Evolutionary conservation across 2,797 vertebrate species (phyloP), one percentile per base, ranked within the genome.

Genomic region (Clarias platycephalus): DNA sequence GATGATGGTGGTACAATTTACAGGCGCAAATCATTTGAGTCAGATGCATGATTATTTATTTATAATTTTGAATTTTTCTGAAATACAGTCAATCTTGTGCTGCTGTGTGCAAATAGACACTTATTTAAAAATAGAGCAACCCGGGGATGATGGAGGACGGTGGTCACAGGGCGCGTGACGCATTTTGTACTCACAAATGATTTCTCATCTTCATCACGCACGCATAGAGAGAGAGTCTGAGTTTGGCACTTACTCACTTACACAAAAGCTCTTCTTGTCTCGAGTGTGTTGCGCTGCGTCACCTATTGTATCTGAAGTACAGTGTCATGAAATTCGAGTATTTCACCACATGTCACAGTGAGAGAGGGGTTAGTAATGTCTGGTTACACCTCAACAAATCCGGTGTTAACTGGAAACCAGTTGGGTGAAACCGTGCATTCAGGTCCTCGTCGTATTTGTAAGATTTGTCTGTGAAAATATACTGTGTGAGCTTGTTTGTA

Each of bases 261-360:
- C 44, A 89, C 86, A 90, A 89, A 81, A 34, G 71, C 71, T 81
- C 78, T 76, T 80, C 62, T 84, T 89, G 85, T 89, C 77, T 84
- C 26, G 34, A 83, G 84, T 49, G 86, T 78, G 26, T 74, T 76
- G 84, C 82, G 81, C 72, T 79, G 81, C 72, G 85, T 83, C 78
- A 84, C 83, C 71, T 75, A 86, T 84, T 57, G 77, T 67, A 62
- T 87, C 86, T 81, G 53, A 44, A 64, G 84, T 86, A 81, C 58
- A 83, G 37, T 22, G 79, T 83, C 58, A 55, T 37, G 26, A 53
- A 72, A 84, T 85, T 76, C 71, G 72, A 84, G 87, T 87, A 83
- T 81, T 40, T 40, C 49, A 71, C 28, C 55, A 55, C 71, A 68
- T 74, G 34, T 86, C 81, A 75, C 55, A 44, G 70, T 60, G 77